phyloP scores from a whole-genome alignment of 2,888 invertebrate species.

The Stenchaetothrips biformis region DNA sequence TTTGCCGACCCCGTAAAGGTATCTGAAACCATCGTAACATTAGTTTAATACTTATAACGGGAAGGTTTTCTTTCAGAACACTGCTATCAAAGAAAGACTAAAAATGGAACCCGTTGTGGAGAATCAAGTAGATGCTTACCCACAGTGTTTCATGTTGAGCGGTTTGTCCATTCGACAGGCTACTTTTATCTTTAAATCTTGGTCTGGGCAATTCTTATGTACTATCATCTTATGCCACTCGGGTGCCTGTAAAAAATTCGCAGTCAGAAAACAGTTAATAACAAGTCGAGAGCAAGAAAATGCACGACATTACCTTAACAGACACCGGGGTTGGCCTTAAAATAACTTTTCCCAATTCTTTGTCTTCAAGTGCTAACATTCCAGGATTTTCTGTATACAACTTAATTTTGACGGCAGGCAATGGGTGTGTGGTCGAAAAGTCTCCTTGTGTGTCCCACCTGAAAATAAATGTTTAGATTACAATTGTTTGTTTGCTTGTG shows the following conservation, averaged over 20 bases:
- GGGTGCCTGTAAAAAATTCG: conserved; percentile 59
- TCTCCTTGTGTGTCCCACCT: conserved; percentile 99
- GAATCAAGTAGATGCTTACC: conserved; percentile 52
- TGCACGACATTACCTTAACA: conserved; percentile 60
- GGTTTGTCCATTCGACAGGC: conserved; percentile 99
- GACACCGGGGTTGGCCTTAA: conserved; percentile 82
- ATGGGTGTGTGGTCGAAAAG: conserved; percentile 94
- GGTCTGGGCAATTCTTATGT: conserved; percentile 90
- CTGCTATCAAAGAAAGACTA: not conserved
- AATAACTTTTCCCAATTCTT: conserved; percentile 91
- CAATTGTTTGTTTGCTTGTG: not conserved
- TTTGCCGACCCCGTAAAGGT: conserved; percentile 89
- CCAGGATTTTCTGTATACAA: conserved; percentile 96
- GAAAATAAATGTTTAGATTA: conserved; percentile 33
- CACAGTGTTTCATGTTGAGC: conserved; percentile 98
- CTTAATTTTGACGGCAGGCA: conserved; percentile 96
- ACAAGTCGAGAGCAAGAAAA: not conserved
- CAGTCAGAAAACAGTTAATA: not conserved
- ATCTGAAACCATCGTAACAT: conserved; percentile 49
- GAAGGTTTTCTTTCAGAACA: no score
- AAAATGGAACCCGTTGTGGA: not conserved
- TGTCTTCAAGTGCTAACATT: conserved; percentile 96
- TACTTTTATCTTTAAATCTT: conserved; percentile 93
- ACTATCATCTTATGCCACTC: conserved; percentile 99
- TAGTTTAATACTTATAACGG: not conserved